Conservation (phyloP, 2,113 vertebrate species). For the Ciconia stormi region DNA sequence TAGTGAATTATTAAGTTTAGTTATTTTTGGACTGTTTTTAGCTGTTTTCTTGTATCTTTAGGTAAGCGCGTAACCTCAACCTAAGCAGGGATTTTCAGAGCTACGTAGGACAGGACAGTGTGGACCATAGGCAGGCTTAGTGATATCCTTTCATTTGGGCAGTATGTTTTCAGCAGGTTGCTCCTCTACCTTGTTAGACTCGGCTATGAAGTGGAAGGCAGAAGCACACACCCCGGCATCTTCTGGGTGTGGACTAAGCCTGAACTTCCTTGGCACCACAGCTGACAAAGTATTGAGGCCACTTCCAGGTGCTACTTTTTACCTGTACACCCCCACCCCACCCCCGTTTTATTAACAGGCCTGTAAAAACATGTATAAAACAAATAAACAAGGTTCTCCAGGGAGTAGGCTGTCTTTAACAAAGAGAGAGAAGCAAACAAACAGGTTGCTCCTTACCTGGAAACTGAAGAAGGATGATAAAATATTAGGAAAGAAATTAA, state of each 20-base stretch:
- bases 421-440: not conserved
- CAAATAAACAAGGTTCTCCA: not conserved
- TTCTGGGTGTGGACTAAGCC: not conserved
- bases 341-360: not conserved
- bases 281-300: not conserved
- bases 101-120: not conserved
- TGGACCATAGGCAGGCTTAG: not conserved
- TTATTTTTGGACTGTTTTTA: not conserved
- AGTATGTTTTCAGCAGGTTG: not conserved
- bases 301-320: not conserved
- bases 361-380: not conserved
- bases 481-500: not conserved
- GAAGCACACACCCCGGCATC: not conserved
- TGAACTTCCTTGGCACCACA: not conserved
- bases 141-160: not conserved
- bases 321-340: fast-evolving
- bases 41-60: not conserved
- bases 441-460: not conserved
- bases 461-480: not conserved
- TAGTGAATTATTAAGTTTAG: not conserved
- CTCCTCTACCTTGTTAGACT: not conserved
- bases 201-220: not conserved
- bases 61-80: not conserved
- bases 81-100: not conserved
- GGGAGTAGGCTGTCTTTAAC: not conserved